Percentiles rank a stretch among this genome's conserved stretches.
Conservation (phyloP, 2,888 invertebrate species). For the Subacronicta megacephala region DNA sequence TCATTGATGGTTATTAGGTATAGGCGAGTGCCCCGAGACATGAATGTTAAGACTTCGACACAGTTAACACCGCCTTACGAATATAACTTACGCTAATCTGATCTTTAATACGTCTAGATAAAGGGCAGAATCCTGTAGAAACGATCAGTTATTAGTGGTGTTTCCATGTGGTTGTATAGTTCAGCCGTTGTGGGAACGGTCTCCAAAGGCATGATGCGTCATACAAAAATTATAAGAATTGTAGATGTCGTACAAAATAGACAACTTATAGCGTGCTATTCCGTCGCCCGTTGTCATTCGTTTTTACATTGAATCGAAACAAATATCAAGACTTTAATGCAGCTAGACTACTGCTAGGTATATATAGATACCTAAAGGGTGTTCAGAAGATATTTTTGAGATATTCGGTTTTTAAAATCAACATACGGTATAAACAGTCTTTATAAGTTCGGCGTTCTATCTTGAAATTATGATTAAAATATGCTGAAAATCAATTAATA, state of each 20-base stretch:
- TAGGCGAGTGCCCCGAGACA: constrained; percentile 83
- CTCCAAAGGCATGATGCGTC: constrained; percentile 50
- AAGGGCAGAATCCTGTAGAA: constrained; percentile 55
- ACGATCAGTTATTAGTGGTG: constrained; percentile 59
- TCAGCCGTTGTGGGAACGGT: constrained; percentile 51
- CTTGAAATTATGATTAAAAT: constrained; percentile 9
- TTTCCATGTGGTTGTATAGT: constrained; percentile 56
- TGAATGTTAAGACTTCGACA: constrained; percentile 71
- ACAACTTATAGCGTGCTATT: constrained; percentile 23
- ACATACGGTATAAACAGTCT: constrained; percentile 10
- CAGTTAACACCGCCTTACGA: constrained; percentile 54
- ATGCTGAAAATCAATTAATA: background rate
- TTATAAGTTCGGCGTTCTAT: constrained; percentile 21
- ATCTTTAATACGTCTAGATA: constrained; percentile 56
- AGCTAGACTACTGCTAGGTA: constrained; percentile 28
- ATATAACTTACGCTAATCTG: constrained; percentile 58
- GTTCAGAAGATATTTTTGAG: constrained; percentile 10
- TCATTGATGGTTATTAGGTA: constrained; percentile 89
- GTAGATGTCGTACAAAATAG: constrained; percentile 44
- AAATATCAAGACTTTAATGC: constrained; percentile 32
- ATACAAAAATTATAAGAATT: constrained; percentile 54
- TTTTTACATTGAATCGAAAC: constrained; percentile 32
- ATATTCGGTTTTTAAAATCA: constrained; percentile 7
- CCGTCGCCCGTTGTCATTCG: constrained; percentile 12
- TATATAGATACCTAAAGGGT: constrained; percentile 31